Evolutionary conservation across 2,113 vertebrate species (phyloP).

Genomic region (Mesocricetus auratus): DNA sequence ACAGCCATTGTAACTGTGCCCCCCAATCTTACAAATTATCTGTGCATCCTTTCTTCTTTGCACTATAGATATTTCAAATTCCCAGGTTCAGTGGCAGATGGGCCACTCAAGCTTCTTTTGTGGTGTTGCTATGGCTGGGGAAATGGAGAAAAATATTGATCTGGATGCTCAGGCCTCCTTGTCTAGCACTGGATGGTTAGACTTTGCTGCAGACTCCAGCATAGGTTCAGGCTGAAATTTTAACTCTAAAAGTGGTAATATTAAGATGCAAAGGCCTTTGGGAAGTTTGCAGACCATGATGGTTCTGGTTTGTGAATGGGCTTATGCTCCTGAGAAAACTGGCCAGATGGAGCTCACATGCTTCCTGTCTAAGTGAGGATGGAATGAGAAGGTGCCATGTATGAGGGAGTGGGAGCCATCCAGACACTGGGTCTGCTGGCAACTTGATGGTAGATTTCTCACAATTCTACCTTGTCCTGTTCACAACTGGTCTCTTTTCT

Average conservation of each 20-base stretch:
- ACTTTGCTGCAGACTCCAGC: background rate
- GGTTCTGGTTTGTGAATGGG: background rate
- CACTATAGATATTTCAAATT: background rate
- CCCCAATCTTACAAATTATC: background rate
- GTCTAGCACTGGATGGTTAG: no score
- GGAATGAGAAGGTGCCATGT: background rate
- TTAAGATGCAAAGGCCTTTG: background rate
- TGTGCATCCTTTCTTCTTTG: background rate
- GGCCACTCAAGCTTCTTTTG: background rate
- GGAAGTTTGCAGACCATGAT: background rate
- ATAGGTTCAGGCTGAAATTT: background rate
- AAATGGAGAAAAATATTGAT: background rate
- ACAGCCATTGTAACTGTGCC: background rate
- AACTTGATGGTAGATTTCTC: background rate
- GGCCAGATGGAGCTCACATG: background rate
- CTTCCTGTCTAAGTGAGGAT: background rate
- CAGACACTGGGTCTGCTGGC: background rate
- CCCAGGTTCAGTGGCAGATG: background rate
- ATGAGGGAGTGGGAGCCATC: background rate
- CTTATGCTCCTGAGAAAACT: background rate
- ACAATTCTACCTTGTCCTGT: background rate
- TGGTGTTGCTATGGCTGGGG: background rate
- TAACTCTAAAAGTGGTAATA: background rate
- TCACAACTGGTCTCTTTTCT: background rate
- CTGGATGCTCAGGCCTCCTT: background rate